These are phyloP conservation scores for Drosophila gunungcola DNA, from an alignment of 1,140 invertebrate species.

Conservation along the genomic window DNA sequence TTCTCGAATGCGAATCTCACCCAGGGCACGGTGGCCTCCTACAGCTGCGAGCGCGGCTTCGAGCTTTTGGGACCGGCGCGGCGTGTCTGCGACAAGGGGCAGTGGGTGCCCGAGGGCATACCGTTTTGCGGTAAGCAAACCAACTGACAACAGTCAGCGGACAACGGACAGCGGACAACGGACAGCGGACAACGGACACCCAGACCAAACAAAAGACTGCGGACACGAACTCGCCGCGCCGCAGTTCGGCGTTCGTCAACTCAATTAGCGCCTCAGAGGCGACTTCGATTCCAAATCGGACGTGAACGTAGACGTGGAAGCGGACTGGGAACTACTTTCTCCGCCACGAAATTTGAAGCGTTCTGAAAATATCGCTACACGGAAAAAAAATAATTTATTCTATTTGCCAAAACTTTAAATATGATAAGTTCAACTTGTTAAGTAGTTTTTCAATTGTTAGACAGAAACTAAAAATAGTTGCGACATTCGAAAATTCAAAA, in stretches of 20 bases:
- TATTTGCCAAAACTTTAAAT: no score
- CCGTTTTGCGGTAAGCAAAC: slow-evolving; percentile 95
- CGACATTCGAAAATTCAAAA: no score
- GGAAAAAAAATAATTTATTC: background rate
- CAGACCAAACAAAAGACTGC: slow-evolving; percentile 67
- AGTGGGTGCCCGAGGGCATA: slow-evolving; percentile 95
- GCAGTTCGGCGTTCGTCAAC: slow-evolving; percentile 30
- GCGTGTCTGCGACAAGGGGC: slow-evolving; percentile 91
- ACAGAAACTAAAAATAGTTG: no score
- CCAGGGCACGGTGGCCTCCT: slow-evolving; percentile 91
- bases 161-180: background rate
- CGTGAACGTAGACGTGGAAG: background rate
- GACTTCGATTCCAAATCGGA: slow-evolving; percentile 33
- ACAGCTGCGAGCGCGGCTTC: slow-evolving; percentile 95
- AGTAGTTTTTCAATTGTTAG: no score
- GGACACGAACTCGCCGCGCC: slow-evolving; percentile 64
- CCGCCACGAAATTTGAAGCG: slow-evolving; percentile 56
- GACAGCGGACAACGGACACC: no score
- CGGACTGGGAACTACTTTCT: slow-evolving; percentile 56
- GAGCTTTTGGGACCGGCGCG: slow-evolving; percentile 94
- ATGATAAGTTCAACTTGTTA: no score
- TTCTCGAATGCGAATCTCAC: slow-evolving; percentile 90
- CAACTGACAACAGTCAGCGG: background rate
- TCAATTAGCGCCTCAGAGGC: slow-evolving; percentile 49
- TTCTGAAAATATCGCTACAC: slow-evolving; percentile 62